Evolutionary conservation across 2,797 vertebrate genomes (phyloP), one percentile per base, ranked within the genome.

Genomic region (Xenentodon cancila): DNA sequence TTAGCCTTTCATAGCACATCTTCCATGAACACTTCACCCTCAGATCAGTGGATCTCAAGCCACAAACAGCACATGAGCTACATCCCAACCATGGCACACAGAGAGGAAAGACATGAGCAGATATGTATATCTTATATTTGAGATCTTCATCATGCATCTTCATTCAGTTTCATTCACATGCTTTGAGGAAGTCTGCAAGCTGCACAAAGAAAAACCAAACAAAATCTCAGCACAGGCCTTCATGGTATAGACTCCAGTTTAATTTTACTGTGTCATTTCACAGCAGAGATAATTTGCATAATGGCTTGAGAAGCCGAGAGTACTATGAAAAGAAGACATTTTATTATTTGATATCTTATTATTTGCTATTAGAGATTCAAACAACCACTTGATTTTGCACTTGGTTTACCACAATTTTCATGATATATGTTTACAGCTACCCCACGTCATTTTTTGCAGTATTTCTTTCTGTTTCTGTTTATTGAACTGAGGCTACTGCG

Each of bases 41-140:
- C 59, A 82, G 77, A 60, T 78, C 49, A 15, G 52, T 64, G 64
- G 71, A 51, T 77, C 44, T 45, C 68, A 75, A 68, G 77, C 66
- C 45, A 53, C 65, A 81, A 19, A n/a, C 54, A 46, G 67, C 68
- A 83, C 65, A 56, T 73, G 68, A 56, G 77, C 77, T 61, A 60
- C 62, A 53, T 63, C 44, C 18, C 51, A 46, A 30, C 47, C 19
- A 48, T 18, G 50, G 32, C 57, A 71, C 53, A 34, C 18, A 63
- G 60, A 21, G 44, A 78, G 46, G 69, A 81, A 81, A 71, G 25
- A 25, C 63, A 74, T 67, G 57, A 60, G 64, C 30, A 66, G 64
- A 79, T 73, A 82, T 84, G 84, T 74, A n/a, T n/a, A n/a, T 64
- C 56, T 55, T 59, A 53, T 70, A 53, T 84, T 89, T 65, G 70